phyloP scores from a whole-genome alignment of 2,113 vertebrate genomes.

The Bolborhynchus lineola region DNA sequence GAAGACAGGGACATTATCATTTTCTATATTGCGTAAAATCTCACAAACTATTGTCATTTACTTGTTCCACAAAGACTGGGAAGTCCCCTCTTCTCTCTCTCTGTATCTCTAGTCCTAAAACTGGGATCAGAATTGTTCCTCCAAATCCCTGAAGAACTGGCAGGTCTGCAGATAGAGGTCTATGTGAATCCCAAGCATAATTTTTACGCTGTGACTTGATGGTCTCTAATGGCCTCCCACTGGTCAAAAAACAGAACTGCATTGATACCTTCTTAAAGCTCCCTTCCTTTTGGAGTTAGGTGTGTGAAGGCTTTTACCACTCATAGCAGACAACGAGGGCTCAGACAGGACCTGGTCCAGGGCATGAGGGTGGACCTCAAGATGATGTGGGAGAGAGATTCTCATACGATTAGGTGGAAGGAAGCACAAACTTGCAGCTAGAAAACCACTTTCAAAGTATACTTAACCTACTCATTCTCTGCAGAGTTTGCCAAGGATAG shows the following conservation, averaged over 20 bases:
- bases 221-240: constrained; percentile 60
- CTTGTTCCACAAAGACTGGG: not conserved
- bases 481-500: not conserved
- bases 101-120: not conserved
- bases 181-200: not conserved
- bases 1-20: not conserved
- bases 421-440: not conserved
- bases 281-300: not conserved
- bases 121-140: not conserved
- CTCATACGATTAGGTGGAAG: not conserved
- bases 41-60: not conserved
- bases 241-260: constrained; percentile 42
- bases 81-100: not conserved
- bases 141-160: not conserved
- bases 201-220: not conserved
- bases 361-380: accelerated
- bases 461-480: not conserved
- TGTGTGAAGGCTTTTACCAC: not conserved
- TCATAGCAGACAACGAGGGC: accelerated
- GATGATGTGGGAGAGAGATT: not conserved
- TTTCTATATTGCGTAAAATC: not conserved
- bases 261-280: not conserved
- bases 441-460: not conserved
- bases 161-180: not conserved
- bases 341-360: not conserved